Evolutionary conservation across 2,888 invertebrate species (phyloP).

Genomic region (Lasius platythorax): DNA sequence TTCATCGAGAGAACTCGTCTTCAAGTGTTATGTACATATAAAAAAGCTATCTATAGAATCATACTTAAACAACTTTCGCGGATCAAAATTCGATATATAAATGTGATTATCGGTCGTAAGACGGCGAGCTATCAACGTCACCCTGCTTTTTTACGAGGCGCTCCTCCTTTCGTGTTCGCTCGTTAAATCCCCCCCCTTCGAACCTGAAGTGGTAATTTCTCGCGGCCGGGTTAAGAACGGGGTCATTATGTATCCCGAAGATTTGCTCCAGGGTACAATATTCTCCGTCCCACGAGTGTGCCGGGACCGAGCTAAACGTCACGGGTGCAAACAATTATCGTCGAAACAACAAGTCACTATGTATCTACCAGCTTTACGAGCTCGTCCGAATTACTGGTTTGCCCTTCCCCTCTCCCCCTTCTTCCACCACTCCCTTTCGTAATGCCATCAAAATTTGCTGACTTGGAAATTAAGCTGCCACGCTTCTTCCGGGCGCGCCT

Average conservation of each 20-base stretch:
- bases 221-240: slow-evolving; percentile 42
- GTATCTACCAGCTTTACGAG: slow-evolving; percentile 46
- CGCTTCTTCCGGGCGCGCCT: slow-evolving; percentile 9
- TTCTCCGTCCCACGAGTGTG: slow-evolving; percentile 4
- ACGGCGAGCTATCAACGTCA: background rate
- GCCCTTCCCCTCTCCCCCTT: background rate
- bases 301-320: slow-evolving; percentile 2
- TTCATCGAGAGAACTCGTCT: background rate
- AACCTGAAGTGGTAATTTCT: slow-evolving; percentile 48
- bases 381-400: slow-evolving; percentile 28
- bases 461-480: slow-evolving; percentile 18
- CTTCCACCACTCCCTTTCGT: background rate
- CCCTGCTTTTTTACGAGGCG: slow-evolving; percentile 18
- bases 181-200: slow-evolving; percentile 52
- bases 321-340: slow-evolving; percentile 51
- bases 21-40: background rate
- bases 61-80: background rate
- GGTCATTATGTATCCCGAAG: slow-evolving; percentile 45
- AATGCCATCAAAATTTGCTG: slow-evolving; percentile 23
- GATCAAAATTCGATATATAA: background rate
- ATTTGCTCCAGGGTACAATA: slow-evolving; percentile 9
- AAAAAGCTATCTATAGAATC: background rate
- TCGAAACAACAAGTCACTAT: slow-evolving; percentile 52
- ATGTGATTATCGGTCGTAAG: background rate
- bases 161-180: slow-evolving; percentile 34